Evolutionary conservation across 2,113 vertebrate genomes (phyloP).

Genomic region (Xenopus laevis): DNA sequence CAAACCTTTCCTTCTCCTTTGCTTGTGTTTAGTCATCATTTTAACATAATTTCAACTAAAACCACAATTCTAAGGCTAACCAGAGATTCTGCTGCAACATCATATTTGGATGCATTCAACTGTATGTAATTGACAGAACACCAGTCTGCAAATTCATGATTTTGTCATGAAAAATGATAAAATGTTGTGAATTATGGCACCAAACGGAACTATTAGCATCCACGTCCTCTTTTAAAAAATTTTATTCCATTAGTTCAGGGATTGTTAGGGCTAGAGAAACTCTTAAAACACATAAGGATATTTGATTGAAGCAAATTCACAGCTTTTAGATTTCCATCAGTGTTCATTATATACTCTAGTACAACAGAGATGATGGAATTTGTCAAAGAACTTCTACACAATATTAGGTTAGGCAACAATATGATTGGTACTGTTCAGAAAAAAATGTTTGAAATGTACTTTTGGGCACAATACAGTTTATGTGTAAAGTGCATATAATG

Average conservation of each 20-base stretch:
- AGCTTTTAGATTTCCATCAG: slow-evolving; percentile 49
- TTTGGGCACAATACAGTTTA: slow-evolving; percentile 57
- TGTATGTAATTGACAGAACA: too few relatives aligned
- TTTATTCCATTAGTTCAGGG: slow-evolving; percentile 16
- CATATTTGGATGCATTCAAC: too few relatives aligned
- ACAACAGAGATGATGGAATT: slow-evolving; percentile 54
- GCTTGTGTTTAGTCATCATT: too few relatives aligned
- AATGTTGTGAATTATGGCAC: too few relatives aligned
- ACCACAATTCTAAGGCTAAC: too few relatives aligned
- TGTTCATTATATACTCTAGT: slow-evolving; percentile 57
- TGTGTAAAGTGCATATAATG: slow-evolving; percentile 55
- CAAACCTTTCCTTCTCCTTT: too few relatives aligned
- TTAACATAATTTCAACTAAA: too few relatives aligned
- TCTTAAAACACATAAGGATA: not conserved
- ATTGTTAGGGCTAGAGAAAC: not conserved
- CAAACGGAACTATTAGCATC: not conserved
- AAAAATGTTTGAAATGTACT: slow-evolving; percentile 57
- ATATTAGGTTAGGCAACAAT: slow-evolving; percentile 49
- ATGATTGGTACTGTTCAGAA: slow-evolving; percentile 53
- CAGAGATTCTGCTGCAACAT: too few relatives aligned
- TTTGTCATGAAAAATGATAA: too few relatives aligned
- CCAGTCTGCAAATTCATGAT: too few relatives aligned
- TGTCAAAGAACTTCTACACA: slow-evolving; percentile 52
- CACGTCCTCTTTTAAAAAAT: not conserved
- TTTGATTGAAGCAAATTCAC: slow-evolving; percentile 42